phyloP scores from a whole-genome alignment of 2,797 vertebrate species.

The Galagoides demidoff region DNA sequence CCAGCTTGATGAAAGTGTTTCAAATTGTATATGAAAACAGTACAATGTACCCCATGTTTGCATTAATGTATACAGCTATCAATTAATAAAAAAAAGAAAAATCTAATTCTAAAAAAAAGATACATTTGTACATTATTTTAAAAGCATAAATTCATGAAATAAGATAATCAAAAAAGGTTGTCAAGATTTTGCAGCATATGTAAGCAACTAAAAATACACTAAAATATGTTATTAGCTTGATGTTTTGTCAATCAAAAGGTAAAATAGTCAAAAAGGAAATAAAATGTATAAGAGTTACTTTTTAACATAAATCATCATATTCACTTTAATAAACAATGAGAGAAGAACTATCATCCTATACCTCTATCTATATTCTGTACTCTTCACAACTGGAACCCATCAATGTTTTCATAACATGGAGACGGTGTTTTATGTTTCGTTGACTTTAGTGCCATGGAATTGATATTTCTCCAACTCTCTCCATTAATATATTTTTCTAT shows the following conservation, averaged over 20 bases:
- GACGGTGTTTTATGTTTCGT: background rate
- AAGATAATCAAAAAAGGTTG: background rate
- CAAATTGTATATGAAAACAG: too few relatives aligned
- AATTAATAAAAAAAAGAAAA: too few relatives aligned
- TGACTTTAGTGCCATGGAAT: conserved; percentile 61
- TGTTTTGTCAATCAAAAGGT: conserved; percentile 11
- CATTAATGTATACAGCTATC: too few relatives aligned
- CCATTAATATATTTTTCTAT: conserved; percentile 77
- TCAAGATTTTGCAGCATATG: background rate
- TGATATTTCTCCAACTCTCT: conserved; percentile 66
- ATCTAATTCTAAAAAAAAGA: background rate
- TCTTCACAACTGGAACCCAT: conserved; percentile 18
- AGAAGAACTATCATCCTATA: background rate
- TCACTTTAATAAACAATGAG: background rate
- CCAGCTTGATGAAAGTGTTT: too few relatives aligned
- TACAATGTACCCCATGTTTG: too few relatives aligned
- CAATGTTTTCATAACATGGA: background rate
- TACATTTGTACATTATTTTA: background rate
- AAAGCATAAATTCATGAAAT: background rate
- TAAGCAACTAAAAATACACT: conserved; percentile 2
- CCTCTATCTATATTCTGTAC: background rate
- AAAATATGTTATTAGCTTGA: background rate
- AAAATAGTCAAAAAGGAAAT: background rate
- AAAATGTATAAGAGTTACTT: background rate
- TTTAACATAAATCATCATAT: conserved; percentile 15